phyloP scores from a whole-genome alignment of 2,113 vertebrate genomes.

The Tenebrosternarchus preto region DNA sequence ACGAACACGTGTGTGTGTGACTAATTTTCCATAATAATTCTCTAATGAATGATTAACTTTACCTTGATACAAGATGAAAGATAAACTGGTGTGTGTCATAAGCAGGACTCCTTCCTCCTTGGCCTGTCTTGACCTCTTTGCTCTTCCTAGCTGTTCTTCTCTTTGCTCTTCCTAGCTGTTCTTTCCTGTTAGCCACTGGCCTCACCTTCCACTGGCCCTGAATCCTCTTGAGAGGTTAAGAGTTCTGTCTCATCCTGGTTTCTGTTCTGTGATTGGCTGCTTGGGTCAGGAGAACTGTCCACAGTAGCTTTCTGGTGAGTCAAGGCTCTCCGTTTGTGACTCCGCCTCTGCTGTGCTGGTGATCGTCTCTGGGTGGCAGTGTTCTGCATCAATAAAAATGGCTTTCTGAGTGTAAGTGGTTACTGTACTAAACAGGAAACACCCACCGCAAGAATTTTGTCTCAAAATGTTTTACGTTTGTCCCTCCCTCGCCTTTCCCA shows the following conservation, averaged over 20 bases:
- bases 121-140: slow-evolving; percentile 17
- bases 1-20: background rate
- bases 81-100: background rate
- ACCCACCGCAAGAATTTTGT: too few relatives aligned
- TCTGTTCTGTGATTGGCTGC: slow-evolving; percentile 35
- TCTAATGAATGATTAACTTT: slow-evolving; percentile 1
- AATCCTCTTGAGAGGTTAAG: background rate
- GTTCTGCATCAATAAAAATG: slow-evolving; percentile 52
- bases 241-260: slow-evolving; percentile 21
- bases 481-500: slow-evolving; percentile 4
- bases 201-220: background rate
- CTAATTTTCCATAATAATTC: background rate
- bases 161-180: background rate
- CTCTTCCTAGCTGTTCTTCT: slow-evolving; percentile 23
- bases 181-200: background rate
- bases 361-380: slow-evolving; percentile 64
- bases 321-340: slow-evolving; percentile 63
- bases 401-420: background rate
- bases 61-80: background rate
- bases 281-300: slow-evolving; percentile 75
- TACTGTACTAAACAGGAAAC: too few relatives aligned
- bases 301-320: slow-evolving; percentile 69
- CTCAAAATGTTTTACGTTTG: too few relatives aligned
- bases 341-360: slow-evolving; percentile 66
- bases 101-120: background rate